Evolutionary conservation across 2,113 vertebrate species (phyloP).

Genomic region (Pachyramphus minor): DNA sequence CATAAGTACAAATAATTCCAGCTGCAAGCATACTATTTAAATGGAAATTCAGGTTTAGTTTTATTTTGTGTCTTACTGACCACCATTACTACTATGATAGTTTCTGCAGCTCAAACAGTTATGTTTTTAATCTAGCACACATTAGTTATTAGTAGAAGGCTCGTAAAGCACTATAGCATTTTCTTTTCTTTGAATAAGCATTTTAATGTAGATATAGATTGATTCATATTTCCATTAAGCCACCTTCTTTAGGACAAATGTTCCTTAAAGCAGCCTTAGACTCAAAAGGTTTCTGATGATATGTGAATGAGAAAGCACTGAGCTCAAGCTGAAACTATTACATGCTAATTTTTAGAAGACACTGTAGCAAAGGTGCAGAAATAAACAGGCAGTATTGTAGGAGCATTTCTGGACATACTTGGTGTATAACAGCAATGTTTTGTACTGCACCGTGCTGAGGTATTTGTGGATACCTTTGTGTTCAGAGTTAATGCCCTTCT

Average conservation of each 20-base stretch:
- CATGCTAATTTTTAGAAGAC: neutral
- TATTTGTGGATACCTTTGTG: neutral
- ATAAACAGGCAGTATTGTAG: neutral
- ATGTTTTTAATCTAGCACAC: neutral
- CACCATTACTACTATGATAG: neutral
- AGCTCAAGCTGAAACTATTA: neutral
- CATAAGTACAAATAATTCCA: slow-evolving; percentile 54
- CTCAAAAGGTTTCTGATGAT: neutral
- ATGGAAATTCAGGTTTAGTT: slow-evolving; percentile 64
- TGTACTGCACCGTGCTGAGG: rapidly evolving
- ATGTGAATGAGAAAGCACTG: neutral
- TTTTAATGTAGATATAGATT: neutral
- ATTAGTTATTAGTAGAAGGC: neutral
- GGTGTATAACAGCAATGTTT: neutral
- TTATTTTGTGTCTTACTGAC: slow-evolving; percentile 33
- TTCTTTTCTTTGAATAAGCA: neutral
- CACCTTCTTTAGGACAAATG: neutral
- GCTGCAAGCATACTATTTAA: slow-evolving; percentile 65
- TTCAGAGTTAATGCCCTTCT: neutral
- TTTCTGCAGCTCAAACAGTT: neutral
- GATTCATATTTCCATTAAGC: neutral
- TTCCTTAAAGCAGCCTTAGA: neutral
- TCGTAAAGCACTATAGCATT: neutral
- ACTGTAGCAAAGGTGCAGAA: neutral
- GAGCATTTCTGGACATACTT: neutral